Percentiles rank a stretch among this genome's conserved stretches.
phyloP scores from a whole-genome alignment of 2,797 vertebrate species.

The Enteromius fasciolatus region DNA sequence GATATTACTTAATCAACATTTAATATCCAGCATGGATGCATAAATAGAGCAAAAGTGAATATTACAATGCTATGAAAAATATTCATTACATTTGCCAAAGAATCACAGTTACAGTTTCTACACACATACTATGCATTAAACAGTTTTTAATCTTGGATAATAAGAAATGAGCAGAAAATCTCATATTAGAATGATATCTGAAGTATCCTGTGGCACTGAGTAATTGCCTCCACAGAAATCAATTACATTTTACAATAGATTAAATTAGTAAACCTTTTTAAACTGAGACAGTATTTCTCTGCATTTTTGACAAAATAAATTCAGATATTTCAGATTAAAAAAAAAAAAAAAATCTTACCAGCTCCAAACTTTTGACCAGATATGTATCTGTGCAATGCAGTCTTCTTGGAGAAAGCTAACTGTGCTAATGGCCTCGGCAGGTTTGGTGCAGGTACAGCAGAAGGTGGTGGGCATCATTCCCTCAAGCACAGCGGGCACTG shows the following conservation, averaged over 20 bases:
- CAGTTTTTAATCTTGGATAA: background rate
- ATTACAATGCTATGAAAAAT: background rate
- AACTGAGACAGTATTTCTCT: background rate
- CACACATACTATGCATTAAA: background rate
- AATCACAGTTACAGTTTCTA: background rate
- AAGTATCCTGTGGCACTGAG: background rate
- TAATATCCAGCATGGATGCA: background rate
- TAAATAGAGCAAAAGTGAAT: background rate
- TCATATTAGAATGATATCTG: background rate
- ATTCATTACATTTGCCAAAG: background rate
- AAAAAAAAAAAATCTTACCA: background rate
- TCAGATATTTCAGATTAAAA: background rate
- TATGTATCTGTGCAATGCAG: background rate
- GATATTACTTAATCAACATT: background rate
- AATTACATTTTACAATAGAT: background rate
- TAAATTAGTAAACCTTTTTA: background rate
- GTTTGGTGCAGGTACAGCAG: constrained; percentile 90
- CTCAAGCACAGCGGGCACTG: constrained; percentile 87
- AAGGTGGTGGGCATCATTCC: constrained; percentile 96
- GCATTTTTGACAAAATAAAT: background rate
- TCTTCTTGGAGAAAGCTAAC: background rate
- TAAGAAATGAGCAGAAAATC: background rate
- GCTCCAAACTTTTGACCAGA: background rate
- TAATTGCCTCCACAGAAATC: background rate
- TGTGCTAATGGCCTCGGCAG: constrained; percentile 67